Conservation (phyloP, 2,113 vertebrate species). For the Malurus cyaneus region DNA sequence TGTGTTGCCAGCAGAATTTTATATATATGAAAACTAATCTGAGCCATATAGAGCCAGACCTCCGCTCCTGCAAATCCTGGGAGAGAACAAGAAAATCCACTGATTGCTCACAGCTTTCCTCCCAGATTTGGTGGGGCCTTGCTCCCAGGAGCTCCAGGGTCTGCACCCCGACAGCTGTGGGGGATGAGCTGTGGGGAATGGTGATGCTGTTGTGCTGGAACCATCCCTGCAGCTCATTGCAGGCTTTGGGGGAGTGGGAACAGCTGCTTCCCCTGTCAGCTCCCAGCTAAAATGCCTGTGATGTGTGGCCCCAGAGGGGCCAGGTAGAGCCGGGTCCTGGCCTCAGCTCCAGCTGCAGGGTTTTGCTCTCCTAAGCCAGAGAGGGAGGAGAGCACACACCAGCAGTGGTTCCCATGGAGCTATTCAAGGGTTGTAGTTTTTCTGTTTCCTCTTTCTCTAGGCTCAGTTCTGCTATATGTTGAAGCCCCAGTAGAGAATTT, state of each 20-base stretch:
- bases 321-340: not conserved
- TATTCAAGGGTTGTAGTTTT: not conserved
- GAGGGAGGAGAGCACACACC: not conserved
- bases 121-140: not conserved
- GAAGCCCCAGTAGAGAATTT: not conserved
- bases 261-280: not conserved
- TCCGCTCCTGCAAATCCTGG: not conserved
- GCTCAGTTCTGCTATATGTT: not conserved
- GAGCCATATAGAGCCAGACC: not conserved
- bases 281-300: not conserved
- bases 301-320: accelerated
- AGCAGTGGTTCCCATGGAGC: not conserved
- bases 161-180: not conserved
- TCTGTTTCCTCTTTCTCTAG: not conserved
- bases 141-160: not conserved
- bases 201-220: not conserved
- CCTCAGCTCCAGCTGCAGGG: not conserved
- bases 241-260: not conserved
- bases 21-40: slow-evolving; percentile 16
- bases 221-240: not conserved
- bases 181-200: not conserved
- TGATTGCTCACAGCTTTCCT: not conserved
- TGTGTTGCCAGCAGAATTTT: slow-evolving; percentile 29
- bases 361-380: not conserved
- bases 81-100: not conserved